A percentile compares a stretch with the other conserved stretches of the same genome.
These are phyloP conservation scores for Hypomecis atomaria DNA, from an alignment of 2,888 invertebrate species.

Conservation along the genomic window DNA sequence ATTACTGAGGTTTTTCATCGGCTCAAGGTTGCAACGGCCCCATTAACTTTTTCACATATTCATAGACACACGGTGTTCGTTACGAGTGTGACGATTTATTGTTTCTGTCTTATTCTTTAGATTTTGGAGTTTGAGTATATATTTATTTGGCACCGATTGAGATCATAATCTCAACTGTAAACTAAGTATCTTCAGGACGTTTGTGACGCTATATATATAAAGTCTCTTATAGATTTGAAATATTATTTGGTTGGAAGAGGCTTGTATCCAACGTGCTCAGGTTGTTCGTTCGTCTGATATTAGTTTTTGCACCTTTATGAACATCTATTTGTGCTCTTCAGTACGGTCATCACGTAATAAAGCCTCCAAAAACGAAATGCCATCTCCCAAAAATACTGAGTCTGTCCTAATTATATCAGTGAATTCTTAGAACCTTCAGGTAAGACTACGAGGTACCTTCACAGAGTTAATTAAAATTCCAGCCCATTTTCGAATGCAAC, in stretches of 20 bases:
- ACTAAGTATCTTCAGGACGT: too few species aligned
- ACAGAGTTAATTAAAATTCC: slow-evolving; percentile 27
- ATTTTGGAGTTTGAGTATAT: background rate
- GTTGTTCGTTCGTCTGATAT: too few species aligned
- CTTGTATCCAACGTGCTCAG: too few species aligned
- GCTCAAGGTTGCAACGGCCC: slow-evolving; percentile 51
- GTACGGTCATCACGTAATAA: too few species aligned
- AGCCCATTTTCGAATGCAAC: slow-evolving; percentile 24
- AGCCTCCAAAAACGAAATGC: background rate
- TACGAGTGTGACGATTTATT: slow-evolving; percentile 13
- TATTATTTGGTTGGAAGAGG: too few species aligned
- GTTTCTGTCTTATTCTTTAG: slow-evolving; percentile 1
- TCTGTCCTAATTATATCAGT: slow-evolving; percentile 18
- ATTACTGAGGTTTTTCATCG: slow-evolving; percentile 53
- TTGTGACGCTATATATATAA: too few species aligned
- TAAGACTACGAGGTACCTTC: slow-evolving; percentile 16
- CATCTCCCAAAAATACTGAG: slow-evolving; percentile 15
- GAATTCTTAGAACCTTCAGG: slow-evolving; percentile 24
- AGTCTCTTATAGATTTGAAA: too few species aligned
- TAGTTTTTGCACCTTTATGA: too few species aligned
- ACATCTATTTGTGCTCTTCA: too few species aligned
- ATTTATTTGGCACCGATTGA: too few species aligned
- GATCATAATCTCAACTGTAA: too few species aligned
- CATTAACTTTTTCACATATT: slow-evolving; percentile 37
- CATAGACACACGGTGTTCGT: slow-evolving; percentile 21